phyloP scores from a whole-genome alignment of 2,797 vertebrate genomes.

The Alexandromys oeconomus region DNA sequence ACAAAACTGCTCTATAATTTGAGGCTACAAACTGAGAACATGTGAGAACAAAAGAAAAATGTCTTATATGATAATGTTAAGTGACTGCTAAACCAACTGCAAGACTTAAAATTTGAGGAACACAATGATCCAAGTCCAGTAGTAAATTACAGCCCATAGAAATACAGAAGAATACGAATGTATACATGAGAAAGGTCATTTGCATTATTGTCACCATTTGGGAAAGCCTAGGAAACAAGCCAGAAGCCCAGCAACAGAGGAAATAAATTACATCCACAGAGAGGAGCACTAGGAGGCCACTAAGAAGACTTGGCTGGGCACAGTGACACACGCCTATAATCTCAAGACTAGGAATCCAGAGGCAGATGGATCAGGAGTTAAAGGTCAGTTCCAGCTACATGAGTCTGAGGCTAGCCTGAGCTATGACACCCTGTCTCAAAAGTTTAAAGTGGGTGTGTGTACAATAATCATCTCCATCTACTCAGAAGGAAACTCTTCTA shows the following conservation, averaged over 20 bases:
- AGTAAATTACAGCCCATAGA: constrained; percentile 61
- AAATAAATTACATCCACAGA: constrained; percentile 61
- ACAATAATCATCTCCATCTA: constrained; percentile 5
- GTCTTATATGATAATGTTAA: constrained; percentile 60
- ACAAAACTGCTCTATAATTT: constrained; percentile 39
- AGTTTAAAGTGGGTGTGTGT: neutral
- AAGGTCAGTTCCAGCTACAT: neutral
- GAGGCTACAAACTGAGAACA: constrained; percentile 38
- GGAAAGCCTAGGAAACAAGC: constrained; percentile 55
- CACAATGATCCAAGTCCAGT: constrained; percentile 35
- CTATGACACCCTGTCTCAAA: neutral
- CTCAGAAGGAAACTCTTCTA: constrained; percentile 44
- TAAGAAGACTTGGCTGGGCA: constrained; percentile 33
- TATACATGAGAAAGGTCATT: neutral
- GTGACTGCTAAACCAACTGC: constrained; percentile 44
- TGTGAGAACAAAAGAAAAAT: constrained; percentile 47
- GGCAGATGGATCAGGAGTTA: neutral
- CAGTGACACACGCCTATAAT: neutral
- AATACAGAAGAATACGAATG: constrained; percentile 43
- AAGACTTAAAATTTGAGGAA: constrained; percentile 51
- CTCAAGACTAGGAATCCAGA: neutral
- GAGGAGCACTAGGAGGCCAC: constrained; percentile 56
- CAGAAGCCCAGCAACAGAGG: constrained; percentile 59
- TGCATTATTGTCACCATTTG: neutral
- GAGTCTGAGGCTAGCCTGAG: neutral